Conservation (phyloP, 2,797 vertebrate species). For the Novumbra hubbsi region DNA sequence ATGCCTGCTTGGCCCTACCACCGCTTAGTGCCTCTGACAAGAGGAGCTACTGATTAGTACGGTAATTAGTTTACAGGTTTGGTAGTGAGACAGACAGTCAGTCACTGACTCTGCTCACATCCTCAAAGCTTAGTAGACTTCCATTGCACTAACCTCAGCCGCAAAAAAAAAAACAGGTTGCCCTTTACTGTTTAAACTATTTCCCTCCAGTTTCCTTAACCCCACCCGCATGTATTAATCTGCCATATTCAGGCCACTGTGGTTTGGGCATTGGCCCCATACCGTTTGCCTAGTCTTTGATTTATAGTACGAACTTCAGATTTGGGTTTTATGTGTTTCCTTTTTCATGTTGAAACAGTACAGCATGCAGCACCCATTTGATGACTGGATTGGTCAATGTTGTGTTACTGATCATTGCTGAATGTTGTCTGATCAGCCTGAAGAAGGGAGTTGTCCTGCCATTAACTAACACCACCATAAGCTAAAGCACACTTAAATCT, state of each 20-base stretch:
- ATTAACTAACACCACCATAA: conserved; percentile 35
- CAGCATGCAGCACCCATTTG: conserved; percentile 35
- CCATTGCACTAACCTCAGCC: conserved; percentile 52
- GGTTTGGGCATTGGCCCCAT: background rate
- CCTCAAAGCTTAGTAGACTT: conserved; percentile 10
- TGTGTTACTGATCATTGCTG: conserved; percentile 38
- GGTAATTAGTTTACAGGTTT: background rate
- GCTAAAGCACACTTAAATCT: background rate
- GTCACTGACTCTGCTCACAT: conserved; percentile 33
- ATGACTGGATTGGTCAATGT: conserved; percentile 20
- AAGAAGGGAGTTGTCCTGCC: conserved; percentile 40
- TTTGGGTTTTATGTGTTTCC: background rate
- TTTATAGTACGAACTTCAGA: background rate
- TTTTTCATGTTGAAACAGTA: background rate
- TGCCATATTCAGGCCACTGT: background rate
- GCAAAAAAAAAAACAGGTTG: background rate
- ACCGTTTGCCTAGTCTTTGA: conserved; percentile 10
- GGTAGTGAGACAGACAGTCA: conserved; percentile 4
- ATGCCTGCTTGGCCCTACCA: conserved; percentile 50
- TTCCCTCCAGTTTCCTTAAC: conserved; percentile 19
- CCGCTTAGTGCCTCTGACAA: conserved; percentile 33
- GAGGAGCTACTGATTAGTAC: background rate
- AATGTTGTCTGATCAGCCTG: conserved; percentile 39
- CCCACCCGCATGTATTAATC: conserved; percentile 4
- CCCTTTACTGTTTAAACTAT: background rate